Conservation (phyloP, 35 echinoderm and acorn worm species). For the Chiridota heheva region DNA sequence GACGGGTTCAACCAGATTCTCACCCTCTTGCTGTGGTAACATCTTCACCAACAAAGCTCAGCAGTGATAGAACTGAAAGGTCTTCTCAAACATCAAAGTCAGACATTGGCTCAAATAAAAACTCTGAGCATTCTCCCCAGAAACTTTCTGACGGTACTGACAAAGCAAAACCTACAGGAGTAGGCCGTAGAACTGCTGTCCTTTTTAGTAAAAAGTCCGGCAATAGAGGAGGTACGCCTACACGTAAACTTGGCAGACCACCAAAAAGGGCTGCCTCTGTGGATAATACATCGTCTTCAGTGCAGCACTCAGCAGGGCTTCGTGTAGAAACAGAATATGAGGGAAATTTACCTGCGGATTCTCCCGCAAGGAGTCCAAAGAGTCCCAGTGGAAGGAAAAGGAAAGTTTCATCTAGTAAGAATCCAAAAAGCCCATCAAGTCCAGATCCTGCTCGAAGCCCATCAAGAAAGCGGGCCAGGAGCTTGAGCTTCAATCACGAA, state of each 20-base stretch:
- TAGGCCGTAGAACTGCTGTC: conserved; percentile 89
- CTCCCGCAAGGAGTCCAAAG: conserved; percentile 21
- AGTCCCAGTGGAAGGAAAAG: neutral
- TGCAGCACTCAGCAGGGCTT: conserved; percentile 32
- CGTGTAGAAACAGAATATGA: conserved; percentile 73
- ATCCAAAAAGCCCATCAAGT: too few species aligned
- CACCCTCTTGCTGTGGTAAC: conserved; percentile 42
- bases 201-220: conserved; percentile 83
- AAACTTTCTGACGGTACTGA: neutral
- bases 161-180: conserved; percentile 64
- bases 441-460: conserved; percentile 5
- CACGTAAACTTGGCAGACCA: conserved; percentile 44
- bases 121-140: neutral
- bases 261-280: conserved; percentile 70
- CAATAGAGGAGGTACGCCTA: conserved; percentile 51
- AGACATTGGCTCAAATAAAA: too few species aligned
- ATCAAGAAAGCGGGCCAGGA: conserved; percentile 60
- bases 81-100: too few species aligned
- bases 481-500: conserved; percentile 69
- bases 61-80: conserved; percentile 55
- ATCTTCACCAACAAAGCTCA: conserved; percentile 14
- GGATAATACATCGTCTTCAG: conserved; percentile 27
- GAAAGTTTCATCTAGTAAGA: neutral
- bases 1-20: conserved; percentile 64
- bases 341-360: conserved; percentile 56